Percentiles rank a stretch among this genome's conserved stretches.
Conservation (phyloP, 2,888 invertebrate species). For the Thysanoteuthis rhombus region DNA sequence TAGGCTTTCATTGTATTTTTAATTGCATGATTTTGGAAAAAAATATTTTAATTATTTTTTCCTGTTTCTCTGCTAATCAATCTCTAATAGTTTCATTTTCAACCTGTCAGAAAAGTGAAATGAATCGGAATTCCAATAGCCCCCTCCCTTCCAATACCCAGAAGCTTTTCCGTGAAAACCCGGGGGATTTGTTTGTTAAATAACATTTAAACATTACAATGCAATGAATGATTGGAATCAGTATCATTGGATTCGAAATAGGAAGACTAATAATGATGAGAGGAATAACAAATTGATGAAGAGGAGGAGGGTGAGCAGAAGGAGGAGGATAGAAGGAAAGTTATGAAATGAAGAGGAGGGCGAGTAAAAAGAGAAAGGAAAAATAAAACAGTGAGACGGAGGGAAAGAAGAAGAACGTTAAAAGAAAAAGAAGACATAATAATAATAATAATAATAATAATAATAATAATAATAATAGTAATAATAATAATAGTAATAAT, state of each 20-base stretch:
- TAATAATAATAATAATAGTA: no score
- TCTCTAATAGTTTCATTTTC: not conserved
- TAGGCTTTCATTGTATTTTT: slow-evolving; percentile 12
- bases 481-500: no score
- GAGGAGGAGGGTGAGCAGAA: no score
- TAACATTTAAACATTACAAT: not conserved
- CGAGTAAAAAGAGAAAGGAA: no score
- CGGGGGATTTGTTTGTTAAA: not conserved
- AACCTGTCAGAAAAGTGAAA: not conserved
- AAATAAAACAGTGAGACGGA: no score
- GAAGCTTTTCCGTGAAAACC: not conserved
- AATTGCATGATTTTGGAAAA: not conserved
- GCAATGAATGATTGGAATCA: not conserved
- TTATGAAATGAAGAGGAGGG: no score
- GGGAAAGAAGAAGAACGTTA: no score
- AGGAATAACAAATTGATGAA: no score
- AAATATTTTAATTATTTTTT: not conserved
- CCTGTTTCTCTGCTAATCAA: not conserved
- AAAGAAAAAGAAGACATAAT: no score
- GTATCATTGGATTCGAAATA: not conserved
- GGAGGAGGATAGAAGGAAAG: no score
- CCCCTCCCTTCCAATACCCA: not conserved
- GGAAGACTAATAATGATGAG: no score
- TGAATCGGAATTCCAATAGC: not conserved
- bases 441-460: no score